Base-by-base conservation (phyloP, 2,113 vertebrate species). In the Arenaria interpres region DNA sequence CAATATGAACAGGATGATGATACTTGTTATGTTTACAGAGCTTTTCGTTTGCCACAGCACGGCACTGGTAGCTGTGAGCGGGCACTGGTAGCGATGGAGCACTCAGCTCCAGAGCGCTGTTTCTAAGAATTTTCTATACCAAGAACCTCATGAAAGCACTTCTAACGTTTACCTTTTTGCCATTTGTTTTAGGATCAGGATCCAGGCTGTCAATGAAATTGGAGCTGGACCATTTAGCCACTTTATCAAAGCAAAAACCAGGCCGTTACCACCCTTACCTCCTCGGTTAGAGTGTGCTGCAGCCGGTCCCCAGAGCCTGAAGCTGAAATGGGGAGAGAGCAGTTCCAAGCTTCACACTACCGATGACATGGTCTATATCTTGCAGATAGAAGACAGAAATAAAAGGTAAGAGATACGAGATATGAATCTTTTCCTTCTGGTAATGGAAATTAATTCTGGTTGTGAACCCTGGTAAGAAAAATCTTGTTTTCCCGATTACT, bases 281-380 rank as follows among this genome's bases (percentile, higher is more conserved):
- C 99, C 99, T 43, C 98, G 98, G 73, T 98, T 99, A 15, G 99
- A 99, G 74, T 99, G 99, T 92, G 98, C 99, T 10, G 99, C 99
- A 6, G 98, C 99, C 0, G 99, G 99, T 82, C 99, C 99, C 25
- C 99, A 99, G 98, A 99, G 99, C 96, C 98, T 99, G 88, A 99
- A 99, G 97, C 98, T 99, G 56, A 99, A 99, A 53, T 99, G 99
- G 99, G 99, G 99, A 7, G 99, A 99, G 80, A 98, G 99, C 78
- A 98, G 95, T 68, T 97, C 98, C 60, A 99, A 98, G 41, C 96
- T 97, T 43, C 98, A 99, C 2, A 45, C 98, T 30, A 56, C 97
- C 2, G 99, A 99, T 4, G 99, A 99, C 91, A 94, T 98, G 90
- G 98, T 99, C 73, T 99, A 99, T 91, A 99, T 98, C 57, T 98